These are phyloP conservation scores for Oreohelix idahoensis DNA, from an alignment of 1,140 invertebrate species.

Conservation along the genomic window DNA sequence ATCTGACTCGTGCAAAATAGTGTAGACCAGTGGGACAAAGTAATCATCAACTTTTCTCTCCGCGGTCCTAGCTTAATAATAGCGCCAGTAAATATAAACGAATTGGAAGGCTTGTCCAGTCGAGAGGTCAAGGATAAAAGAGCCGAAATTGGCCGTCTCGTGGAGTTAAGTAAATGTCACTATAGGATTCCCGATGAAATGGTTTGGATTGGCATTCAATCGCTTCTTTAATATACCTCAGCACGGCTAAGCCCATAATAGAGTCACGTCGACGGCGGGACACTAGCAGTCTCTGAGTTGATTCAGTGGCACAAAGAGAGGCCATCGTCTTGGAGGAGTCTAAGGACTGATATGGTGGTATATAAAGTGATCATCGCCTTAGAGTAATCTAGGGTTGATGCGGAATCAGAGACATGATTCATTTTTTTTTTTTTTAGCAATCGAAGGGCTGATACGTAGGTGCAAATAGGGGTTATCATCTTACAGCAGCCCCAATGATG, in stretches of 20 bases:
- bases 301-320: neutral
- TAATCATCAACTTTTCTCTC: neutral
- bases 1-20: too few relatives aligned
- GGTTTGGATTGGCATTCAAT: neutral
- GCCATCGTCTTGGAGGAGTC: neutral
- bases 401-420: too few relatives aligned
- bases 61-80: neutral
- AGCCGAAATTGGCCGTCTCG: neutral
- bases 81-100: neutral
- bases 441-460: too few relatives aligned
- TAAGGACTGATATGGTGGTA: neutral
- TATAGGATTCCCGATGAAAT: neutral
- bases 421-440: too few relatives aligned
- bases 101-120: neutral
- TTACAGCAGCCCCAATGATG: too few relatives aligned
- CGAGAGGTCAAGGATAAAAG: neutral
- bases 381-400: too few relatives aligned
- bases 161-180: constrained; percentile 6
- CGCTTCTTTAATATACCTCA: neutral
- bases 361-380: too few relatives aligned
- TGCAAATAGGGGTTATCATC: too few relatives aligned
- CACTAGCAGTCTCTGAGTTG: neutral
- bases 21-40: too few relatives aligned
- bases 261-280: neutral
- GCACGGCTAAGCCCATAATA: neutral